These are phyloP conservation scores for Clavelina lepadiformis DNA, from an alignment of 23 tunicate genomes.

Conservation along the genomic window DNA sequence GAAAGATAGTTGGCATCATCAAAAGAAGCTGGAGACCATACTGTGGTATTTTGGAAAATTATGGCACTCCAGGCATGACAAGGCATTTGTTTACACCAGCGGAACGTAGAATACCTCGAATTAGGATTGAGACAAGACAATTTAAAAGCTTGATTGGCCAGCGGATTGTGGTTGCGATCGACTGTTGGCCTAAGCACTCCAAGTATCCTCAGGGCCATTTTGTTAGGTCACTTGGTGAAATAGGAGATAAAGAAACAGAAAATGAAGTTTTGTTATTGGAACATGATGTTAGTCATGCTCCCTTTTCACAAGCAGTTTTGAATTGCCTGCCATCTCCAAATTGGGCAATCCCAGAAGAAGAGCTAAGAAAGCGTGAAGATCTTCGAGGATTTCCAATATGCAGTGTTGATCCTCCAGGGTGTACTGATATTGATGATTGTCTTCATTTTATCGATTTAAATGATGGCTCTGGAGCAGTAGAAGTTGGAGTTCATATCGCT, in stretches of 20 bases:
- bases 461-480: slow-evolving; percentile 50
- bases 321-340: slow-evolving; percentile 84
- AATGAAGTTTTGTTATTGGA: slow-evolving; percentile 91
- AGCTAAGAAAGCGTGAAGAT: slow-evolving; percentile 67
- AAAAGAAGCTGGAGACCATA: slow-evolving; percentile 97
- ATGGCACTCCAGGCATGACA: slow-evolving; percentile 68
- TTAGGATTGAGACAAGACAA: slow-evolving; percentile 93
- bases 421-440: slow-evolving; percentile 99
- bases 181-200: slow-evolving; percentile 91
- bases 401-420: slow-evolving; percentile 99
- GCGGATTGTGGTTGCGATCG: slow-evolving; percentile 85
- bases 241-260: slow-evolving; percentile 98
- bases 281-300: slow-evolving; percentile 98
- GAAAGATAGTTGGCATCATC: slow-evolving; percentile 90
- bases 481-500: slow-evolving; percentile 99
- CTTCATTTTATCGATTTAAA: slow-evolving; percentile 56
- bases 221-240: slow-evolving; percentile 86
- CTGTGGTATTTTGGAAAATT: slow-evolving; percentile 93
- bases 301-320: slow-evolving; percentile 92
- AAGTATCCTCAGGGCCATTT: slow-evolving; percentile 99
- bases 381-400: slow-evolving; percentile 70
- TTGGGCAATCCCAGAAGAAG: slow-evolving; percentile 74
- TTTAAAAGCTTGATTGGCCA: slow-evolving; percentile 76
- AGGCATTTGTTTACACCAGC: slow-evolving; percentile 91
- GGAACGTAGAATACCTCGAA: slow-evolving; percentile 84